Evolutionary conservation across 2,888 invertebrate genomes (phyloP).

Genomic region (Brachypalpus laphriformis): DNA sequence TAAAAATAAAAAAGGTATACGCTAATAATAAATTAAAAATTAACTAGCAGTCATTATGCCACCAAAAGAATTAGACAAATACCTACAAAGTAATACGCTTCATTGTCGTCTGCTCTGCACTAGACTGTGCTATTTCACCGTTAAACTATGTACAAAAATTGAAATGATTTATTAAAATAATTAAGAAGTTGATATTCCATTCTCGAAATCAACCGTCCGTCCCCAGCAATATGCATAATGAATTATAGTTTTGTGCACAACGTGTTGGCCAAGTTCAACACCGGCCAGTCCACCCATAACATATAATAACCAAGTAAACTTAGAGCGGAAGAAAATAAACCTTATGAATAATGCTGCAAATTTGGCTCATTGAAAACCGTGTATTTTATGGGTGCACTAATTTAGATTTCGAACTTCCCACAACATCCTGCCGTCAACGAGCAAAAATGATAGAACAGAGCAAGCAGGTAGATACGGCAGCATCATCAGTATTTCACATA

Average conservation of each 20-base stretch:
- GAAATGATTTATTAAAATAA: slow-evolving; percentile 38
- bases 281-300: slow-evolving; percentile 66
- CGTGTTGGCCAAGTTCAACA: slow-evolving; percentile 70
- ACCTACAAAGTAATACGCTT: not conserved
- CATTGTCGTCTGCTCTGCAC: not conserved
- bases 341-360: slow-evolving; percentile 42
- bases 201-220: slow-evolving; percentile 34
- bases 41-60: not conserved
- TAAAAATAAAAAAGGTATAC: not conserved
- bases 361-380: slow-evolving; percentile 57
- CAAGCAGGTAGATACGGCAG: slow-evolving; percentile 53
- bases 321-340: not conserved
- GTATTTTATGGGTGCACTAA: slow-evolving; percentile 42
- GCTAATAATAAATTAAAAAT: not conserved
- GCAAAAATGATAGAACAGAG: slow-evolving; percentile 51
- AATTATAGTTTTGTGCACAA: slow-evolving; percentile 53
- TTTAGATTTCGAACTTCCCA: slow-evolving; percentile 69
- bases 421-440: slow-evolving; percentile 70
- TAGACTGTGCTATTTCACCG: not conserved
- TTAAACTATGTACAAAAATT: not conserved
- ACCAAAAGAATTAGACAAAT: not conserved
- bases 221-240: slow-evolving; percentile 38
- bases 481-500: slow-evolving; percentile 45
- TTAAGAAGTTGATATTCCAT: slow-evolving; percentile 60
- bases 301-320: slow-evolving; percentile 36